Conservation (phyloP, 2,888 invertebrate species). For the Drosophila testacea region DNA sequence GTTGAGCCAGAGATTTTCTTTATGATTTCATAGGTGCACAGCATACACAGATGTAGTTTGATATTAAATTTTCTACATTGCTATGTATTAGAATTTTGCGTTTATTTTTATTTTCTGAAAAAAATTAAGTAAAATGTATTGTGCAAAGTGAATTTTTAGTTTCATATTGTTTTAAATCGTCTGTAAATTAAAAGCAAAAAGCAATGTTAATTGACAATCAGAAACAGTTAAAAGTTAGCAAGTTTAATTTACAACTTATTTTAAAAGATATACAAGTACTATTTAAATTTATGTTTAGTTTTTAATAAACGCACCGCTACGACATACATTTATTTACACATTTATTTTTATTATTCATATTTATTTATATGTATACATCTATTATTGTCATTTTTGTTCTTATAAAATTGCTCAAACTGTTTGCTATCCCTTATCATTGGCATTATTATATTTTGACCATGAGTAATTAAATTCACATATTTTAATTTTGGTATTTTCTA, state of each 20-base stretch:
- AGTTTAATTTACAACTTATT: conserved; percentile 49
- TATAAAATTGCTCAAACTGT: conserved; percentile 53
- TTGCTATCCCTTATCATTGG: conserved; percentile 39
- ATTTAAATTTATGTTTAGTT: conserved; percentile 59
- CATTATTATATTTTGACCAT: conserved; percentile 23
- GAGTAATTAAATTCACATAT: conserved; percentile 6
- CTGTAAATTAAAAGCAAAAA: conserved; percentile 44
- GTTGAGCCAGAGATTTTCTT: conserved; percentile 21
- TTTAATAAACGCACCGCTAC: conserved; percentile 60
- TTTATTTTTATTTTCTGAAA: conserved; percentile 22
- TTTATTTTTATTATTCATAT: conserved; percentile 57
- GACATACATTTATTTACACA: conserved; percentile 50
- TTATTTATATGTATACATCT: conserved; percentile 10
- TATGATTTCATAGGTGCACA: conserved; percentile 32
- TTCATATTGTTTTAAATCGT: conserved; percentile 38
- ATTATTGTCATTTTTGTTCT: conserved; percentile 28
- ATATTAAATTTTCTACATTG: conserved; percentile 65
- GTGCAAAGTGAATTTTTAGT: conserved; percentile 42
- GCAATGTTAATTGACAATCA: conserved; percentile 40
- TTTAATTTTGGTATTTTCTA: conserved; percentile 80
- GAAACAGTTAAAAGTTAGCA: conserved; percentile 24
- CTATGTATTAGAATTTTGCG: conserved; percentile 26
- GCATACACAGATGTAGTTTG: conserved; percentile 40
- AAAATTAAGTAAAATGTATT: conserved; percentile 14
- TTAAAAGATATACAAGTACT: conserved; percentile 40